Percentiles rank a stretch among this genome's conserved stretches.
These are phyloP conservation scores for Eupelmus urozonus DNA, from an alignment of 2,888 invertebrate genomes.

Conservation along the genomic window DNA sequence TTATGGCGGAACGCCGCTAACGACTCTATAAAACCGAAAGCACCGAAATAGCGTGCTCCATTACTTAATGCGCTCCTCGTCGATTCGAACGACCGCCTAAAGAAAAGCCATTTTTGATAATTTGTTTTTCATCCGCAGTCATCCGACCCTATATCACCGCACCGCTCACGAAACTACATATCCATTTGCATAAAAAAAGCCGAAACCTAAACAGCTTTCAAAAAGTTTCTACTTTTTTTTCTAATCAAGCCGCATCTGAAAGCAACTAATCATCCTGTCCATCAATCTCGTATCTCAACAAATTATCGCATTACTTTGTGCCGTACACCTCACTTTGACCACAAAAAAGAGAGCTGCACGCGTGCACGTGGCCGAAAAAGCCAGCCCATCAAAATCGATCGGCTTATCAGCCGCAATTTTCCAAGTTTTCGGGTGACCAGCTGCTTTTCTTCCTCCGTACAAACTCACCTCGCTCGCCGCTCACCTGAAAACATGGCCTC, in stretches of 20 bases:
- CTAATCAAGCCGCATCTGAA: not conserved
- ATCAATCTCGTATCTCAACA: constrained; percentile 16
- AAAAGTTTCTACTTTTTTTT: not conserved
- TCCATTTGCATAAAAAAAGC: not conserved
- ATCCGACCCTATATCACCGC: too few species aligned
- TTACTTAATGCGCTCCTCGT: too few species aligned
- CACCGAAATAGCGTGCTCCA: too few species aligned
- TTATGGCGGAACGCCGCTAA: too few species aligned
- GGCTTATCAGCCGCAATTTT: not conserved
- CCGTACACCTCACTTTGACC: constrained; percentile 26
- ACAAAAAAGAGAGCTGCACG: not conserved
- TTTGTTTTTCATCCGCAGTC: too few species aligned
- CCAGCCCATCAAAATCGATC: constrained; percentile 29
- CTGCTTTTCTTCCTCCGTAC: constrained; percentile 16
- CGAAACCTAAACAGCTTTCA: not conserved
- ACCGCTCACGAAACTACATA: too few species aligned
- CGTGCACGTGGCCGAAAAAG: not conserved
- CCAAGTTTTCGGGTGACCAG: constrained; percentile 30
- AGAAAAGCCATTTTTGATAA: too few species aligned
- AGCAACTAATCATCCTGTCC: constrained; percentile 15
- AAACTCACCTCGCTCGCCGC: not conserved
- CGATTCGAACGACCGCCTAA: too few species aligned
- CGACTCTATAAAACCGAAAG: too few species aligned
- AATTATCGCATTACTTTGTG: constrained; percentile 37
- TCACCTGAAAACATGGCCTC: not conserved